Evolutionary conservation across 2,113 vertebrate genomes (phyloP).

Genomic region (Todiramphus saurophagus): DNA sequence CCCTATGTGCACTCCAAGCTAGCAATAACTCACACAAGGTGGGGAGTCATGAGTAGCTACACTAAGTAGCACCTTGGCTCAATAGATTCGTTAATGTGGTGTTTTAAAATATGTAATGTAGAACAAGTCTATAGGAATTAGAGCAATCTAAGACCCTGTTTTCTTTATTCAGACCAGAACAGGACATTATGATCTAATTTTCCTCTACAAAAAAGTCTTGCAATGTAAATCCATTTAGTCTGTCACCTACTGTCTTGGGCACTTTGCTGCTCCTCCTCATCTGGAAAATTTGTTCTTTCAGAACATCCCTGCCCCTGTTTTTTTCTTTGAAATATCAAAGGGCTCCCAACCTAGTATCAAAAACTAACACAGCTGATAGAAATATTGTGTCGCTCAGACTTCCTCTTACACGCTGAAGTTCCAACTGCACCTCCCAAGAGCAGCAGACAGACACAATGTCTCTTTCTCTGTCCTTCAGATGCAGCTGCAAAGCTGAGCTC

Average conservation of each 20-base stretch:
- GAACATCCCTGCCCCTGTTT: background rate
- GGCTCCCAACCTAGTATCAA: background rate
- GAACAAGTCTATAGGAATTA: background rate
- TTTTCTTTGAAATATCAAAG: background rate
- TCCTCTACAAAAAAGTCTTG: background rate
- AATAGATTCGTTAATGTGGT: background rate
- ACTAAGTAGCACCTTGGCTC: background rate
- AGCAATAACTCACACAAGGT: background rate
- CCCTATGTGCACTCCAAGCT: background rate
- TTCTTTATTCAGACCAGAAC: background rate
- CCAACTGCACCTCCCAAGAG: background rate
- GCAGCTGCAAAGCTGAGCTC: background rate
- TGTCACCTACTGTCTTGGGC: background rate
- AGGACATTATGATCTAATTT: background rate
- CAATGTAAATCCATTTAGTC: background rate
- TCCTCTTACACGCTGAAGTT: background rate
- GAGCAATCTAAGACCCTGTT: background rate
- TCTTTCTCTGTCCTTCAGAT: background rate
- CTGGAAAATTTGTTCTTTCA: background rate
- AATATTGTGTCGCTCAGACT: background rate
- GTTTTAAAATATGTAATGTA: background rate
- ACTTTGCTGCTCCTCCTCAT: background rate
- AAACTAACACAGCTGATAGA: background rate
- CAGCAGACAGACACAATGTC: rapidly evolving
- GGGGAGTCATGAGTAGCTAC: background rate